Base-by-base conservation (phyloP, 2,888 invertebrate species). In the Yponomeuta malinellus region DNA sequence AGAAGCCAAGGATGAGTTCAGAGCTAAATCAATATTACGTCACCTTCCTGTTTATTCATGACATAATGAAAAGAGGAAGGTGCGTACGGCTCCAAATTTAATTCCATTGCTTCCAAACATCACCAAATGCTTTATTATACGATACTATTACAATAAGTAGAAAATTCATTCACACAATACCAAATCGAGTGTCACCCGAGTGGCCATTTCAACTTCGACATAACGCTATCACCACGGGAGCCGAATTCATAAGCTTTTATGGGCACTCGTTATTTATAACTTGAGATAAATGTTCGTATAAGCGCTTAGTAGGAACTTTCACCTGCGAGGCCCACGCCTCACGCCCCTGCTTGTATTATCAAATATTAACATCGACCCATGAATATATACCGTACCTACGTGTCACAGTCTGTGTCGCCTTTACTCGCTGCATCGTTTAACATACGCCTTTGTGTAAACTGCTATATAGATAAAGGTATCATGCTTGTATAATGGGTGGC, bases 301-400 rank as follows among this genome's bases (percentile, higher is more conserved):
- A 43, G 68, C 68, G 68, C 63, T 31, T 4, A 31, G 69, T 68
- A 67, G 43, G 10, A 63, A 69, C 59, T 69, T 69, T 63, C 69
- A 59, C 63, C 37, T 31, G 59, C 59, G 29, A 59, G 63, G 63
- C 63, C 69, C 63, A 69, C 69, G 63, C 69, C 31, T 63, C 69
- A 15, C 63, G 63, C 69, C 59, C 69, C 33, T 52, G 52, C 43
- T 23, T 15, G 48, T 33, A 12, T 69, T 69, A 69, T 69, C 69
- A 63, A 69, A 69, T 69, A 69, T 59, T 69, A 31, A 59, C 31
- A 69, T 59, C 69, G 33, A 59, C 31, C 64, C 31, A 31, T 23
- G 12, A 64, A 2, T 64, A 10, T 64, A 29, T 31, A 31, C 52
- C 52, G 8, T 8, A 43, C 8, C 43, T 8, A 43, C 43, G 8